Evolutionary conservation across 92 coral and sea anemone species (phyloP).

Genomic region (Heteractis magnifica): DNA sequence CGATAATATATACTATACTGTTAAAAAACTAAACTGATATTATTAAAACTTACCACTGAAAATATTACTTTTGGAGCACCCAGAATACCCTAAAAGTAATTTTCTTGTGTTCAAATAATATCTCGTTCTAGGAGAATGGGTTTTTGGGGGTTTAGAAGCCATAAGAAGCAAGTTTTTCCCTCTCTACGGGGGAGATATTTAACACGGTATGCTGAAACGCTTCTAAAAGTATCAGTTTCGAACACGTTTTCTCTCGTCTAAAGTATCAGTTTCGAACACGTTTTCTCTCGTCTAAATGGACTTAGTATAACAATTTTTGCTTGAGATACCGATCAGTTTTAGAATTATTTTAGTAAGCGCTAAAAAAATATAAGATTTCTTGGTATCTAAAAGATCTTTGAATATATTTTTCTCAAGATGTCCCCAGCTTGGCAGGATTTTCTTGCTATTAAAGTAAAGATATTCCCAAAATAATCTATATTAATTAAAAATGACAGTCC

Average conservation of each 20-base stretch:
- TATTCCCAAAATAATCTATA: neutral
- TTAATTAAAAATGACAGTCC: constrained; percentile 3
- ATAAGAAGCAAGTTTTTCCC: neutral
- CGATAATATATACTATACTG: neutral
- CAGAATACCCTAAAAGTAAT: neutral
- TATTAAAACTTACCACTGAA: neutral
- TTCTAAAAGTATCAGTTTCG: neutral
- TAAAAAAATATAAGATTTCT: neutral
- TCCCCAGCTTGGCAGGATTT: neutral
- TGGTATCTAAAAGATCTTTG: neutral
- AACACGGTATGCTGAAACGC: neutral
- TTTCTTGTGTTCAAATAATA: too few species aligned
- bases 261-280: neutral
- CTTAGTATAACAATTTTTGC: neutral
- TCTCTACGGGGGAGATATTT: neutral
- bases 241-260: neutral
- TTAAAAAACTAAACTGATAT: neutral
- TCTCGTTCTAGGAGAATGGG: too few species aligned
- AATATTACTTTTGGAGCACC: neutral
- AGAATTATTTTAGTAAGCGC: neutral
- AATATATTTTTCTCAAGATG: neutral
- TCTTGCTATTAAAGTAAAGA: neutral
- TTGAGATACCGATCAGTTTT: neutral
- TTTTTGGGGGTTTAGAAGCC: neutral
- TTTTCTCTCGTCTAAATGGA: too few species aligned